A percentile compares a stretch with the other conserved stretches of the same genome.
Conservation (phyloP, 2,888 invertebrate species). For the Drosophila gaucha region DNA sequence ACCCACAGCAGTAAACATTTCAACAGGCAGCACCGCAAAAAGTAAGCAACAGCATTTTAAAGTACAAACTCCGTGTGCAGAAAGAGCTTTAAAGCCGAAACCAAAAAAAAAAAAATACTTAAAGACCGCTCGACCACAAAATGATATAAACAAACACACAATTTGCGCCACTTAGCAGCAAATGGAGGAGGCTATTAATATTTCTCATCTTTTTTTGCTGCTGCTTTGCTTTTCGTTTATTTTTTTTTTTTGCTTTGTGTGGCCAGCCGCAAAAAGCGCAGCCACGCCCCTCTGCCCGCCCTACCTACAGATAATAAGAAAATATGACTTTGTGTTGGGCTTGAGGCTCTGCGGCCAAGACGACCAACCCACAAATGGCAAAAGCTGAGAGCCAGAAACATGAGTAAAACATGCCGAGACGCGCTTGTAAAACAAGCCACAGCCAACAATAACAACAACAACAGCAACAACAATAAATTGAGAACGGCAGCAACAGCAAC, state of each 20-base stretch:
- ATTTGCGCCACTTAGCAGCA: slow-evolving; percentile 81
- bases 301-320: slow-evolving; percentile 70
- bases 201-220: slow-evolving; percentile 61
- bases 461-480: slow-evolving; percentile 63
- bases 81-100: slow-evolving; percentile 24
- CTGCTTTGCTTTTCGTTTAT: no score
- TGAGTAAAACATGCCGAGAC: slow-evolving; percentile 73
- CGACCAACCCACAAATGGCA: slow-evolving; percentile 60
- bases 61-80: slow-evolving; percentile 8
- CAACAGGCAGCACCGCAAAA: slow-evolving; percentile 27
- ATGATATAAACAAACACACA: slow-evolving; percentile 82
- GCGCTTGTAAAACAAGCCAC: slow-evolving; percentile 74
- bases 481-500: slow-evolving; percentile 39
- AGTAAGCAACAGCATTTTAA: slow-evolving; percentile 42
- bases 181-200: slow-evolving; percentile 80
- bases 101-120: slow-evolving; percentile 31
- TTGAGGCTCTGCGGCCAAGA: slow-evolving; percentile 57
- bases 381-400: slow-evolving; percentile 55
- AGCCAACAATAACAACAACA: slow-evolving; percentile 46
- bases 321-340: slow-evolving; percentile 69
- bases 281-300: slow-evolving; percentile 23
- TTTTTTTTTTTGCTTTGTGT: slow-evolving; percentile 27
- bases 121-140: slow-evolving; percentile 52
- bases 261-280: slow-evolving; percentile 67
- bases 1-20: slow-evolving; percentile 4